A percentile compares a stretch with the other conserved stretches of the same genome.
Evolutionary conservation across 2,797 vertebrate genomes (phyloP).

Genomic region (Pachyuromys duprasi): DNA sequence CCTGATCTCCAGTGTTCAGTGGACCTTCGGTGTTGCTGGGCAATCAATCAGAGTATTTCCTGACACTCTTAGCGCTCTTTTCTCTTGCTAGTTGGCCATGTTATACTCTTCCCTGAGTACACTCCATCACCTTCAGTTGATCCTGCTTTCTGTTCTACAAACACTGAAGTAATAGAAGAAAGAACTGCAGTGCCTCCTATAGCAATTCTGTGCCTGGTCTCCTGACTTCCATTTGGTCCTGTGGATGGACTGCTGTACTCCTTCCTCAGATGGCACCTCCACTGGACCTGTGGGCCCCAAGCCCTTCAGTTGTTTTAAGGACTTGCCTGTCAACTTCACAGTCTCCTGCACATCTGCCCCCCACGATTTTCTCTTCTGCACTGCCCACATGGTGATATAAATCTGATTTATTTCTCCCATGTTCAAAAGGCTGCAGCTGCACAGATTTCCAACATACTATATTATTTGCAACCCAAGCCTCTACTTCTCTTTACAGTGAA

Average conservation of each 20-base stretch:
- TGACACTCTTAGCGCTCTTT: rapidly evolving
- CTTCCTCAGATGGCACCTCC: background rate
- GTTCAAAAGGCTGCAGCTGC: background rate
- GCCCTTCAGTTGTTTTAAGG: background rate
- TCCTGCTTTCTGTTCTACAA: background rate
- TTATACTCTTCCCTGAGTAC: background rate
- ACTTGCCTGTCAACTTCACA: background rate
- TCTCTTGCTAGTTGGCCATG: background rate
- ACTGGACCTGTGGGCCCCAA: background rate
- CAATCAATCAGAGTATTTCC: background rate
- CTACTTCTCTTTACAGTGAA: background rate
- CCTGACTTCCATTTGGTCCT: background rate
- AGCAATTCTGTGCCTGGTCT: background rate
- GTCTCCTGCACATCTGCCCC: background rate
- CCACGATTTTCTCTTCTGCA: background rate
- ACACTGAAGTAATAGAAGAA: background rate
- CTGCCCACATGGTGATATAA: background rate
- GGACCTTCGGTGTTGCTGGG: background rate
- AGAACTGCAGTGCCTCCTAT: background rate
- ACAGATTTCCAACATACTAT: background rate
- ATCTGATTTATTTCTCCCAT: background rate
- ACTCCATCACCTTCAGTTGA: background rate
- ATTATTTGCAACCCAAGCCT: background rate
- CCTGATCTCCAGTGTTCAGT: background rate
- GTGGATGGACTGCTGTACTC: no score